Conservation (phyloP, 2,113 vertebrate genomes). For the Tetrax tetrax region DNA sequence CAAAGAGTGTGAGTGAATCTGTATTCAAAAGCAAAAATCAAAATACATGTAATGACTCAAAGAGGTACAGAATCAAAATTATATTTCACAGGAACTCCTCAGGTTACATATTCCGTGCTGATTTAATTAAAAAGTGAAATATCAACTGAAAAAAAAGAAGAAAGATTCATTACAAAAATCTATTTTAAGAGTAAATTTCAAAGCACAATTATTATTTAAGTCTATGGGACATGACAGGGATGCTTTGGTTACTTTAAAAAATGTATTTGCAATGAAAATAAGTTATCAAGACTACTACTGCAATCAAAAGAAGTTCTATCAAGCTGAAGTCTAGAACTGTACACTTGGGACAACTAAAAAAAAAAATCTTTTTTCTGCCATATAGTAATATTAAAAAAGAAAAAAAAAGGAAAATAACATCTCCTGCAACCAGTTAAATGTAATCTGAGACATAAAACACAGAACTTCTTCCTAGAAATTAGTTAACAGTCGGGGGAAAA, state of each 20-base stretch:
- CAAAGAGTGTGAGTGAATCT: neutral
- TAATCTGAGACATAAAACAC: neutral
- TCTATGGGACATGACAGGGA: neutral
- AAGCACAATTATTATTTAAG: neutral
- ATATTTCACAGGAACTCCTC: neutral
- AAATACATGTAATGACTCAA: neutral
- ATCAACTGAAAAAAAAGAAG: neutral
- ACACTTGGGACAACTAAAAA: accelerated
- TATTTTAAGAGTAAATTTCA: neutral
- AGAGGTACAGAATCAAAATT: neutral
- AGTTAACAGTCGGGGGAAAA: neutral
- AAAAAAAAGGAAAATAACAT: neutral
- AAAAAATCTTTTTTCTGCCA: neutral
- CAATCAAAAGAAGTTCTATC: neutral
- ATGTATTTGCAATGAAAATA: neutral
- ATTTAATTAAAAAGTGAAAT: neutral
- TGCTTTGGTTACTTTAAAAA: neutral
- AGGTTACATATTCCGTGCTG: neutral
- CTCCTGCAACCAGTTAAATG: neutral
- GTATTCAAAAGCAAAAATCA: neutral
- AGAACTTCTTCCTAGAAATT: neutral
- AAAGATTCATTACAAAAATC: neutral
- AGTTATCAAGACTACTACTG: neutral
- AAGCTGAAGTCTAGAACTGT: neutral
- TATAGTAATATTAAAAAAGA: neutral